These are phyloP conservation scores for Sitta carolinensis DNA, from an alignment of 2,797 vertebrate genomes.

Conservation along the genomic window DNA sequence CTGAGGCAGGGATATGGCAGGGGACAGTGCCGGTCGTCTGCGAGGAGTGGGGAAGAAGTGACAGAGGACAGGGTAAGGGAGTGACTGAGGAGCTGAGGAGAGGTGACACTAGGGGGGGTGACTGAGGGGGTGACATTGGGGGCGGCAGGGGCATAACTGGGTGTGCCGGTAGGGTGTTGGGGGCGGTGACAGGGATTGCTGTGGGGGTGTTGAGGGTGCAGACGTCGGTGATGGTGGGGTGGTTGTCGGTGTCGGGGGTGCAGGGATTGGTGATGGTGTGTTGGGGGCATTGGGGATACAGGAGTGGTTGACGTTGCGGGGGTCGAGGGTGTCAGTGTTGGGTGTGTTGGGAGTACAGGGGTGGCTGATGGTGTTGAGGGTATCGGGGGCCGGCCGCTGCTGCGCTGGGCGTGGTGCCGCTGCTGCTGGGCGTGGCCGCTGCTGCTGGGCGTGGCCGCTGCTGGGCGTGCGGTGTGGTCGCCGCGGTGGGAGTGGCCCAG, in stretches of 20 bases:
- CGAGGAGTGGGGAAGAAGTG: background rate
- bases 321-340: background rate
- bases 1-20: background rate
- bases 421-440: too few species aligned
- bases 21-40: background rate
- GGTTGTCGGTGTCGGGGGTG: background rate
- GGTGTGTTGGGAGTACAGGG: background rate
- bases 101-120: background rate
- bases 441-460: too few species aligned
- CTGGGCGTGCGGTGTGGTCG: too few species aligned
- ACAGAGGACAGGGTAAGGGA: background rate
- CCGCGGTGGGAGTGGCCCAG: too few species aligned
- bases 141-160: background rate
- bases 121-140: background rate
- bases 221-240: too few species aligned
- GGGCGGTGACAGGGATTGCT: background rate
- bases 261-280: background rate
- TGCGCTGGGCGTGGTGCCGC: too few species aligned
- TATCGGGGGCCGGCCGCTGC: too few species aligned
- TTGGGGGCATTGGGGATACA: too few species aligned
- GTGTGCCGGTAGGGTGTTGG: background rate
- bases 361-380: too few species aligned
- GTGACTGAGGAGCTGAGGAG: background rate
- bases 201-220: background rate
- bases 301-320: background rate